Conservation (phyloP, 2,797 vertebrate species). For the Scolopax bukidnonensis region DNA sequence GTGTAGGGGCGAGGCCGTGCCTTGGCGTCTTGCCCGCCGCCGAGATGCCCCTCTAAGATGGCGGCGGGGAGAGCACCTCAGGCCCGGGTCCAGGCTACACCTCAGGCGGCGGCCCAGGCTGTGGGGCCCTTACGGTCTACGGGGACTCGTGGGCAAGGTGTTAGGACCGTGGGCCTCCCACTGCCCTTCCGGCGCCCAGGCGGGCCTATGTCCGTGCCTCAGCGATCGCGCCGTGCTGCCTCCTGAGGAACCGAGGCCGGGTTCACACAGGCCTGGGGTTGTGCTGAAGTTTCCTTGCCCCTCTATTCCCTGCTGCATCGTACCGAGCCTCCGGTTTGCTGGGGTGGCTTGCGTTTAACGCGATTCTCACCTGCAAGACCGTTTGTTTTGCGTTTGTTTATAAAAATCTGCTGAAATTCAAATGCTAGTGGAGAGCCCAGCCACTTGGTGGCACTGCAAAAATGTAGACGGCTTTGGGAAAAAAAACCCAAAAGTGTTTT, state of each 20-base stretch:
- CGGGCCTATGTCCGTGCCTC: not conserved
- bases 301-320: accelerated
- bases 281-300: no score
- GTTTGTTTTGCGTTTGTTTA: accelerated
- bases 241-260: not conserved
- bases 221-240: accelerated
- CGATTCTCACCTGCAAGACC: accelerated
- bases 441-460: constrained; percentile 52
- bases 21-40: accelerated
- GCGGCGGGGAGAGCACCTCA: not conserved
- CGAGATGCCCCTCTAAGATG: not conserved
- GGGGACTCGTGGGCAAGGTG: accelerated
- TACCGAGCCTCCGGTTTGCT: accelerated
- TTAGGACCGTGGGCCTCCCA: accelerated
- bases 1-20: accelerated
- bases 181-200: accelerated
- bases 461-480: not conserved
- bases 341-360: accelerated
- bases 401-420: not conserved
- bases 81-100: accelerated
- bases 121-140: accelerated
- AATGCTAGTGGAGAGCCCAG: not conserved
- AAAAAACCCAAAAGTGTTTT: no score
- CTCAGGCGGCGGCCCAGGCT: accelerated
- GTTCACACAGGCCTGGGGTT: accelerated